A percentile compares a stretch with the other conserved stretches of the same genome.
Conservation (phyloP, 1,140 invertebrate genomes). For the Schlechtendalia chinensis region DNA sequence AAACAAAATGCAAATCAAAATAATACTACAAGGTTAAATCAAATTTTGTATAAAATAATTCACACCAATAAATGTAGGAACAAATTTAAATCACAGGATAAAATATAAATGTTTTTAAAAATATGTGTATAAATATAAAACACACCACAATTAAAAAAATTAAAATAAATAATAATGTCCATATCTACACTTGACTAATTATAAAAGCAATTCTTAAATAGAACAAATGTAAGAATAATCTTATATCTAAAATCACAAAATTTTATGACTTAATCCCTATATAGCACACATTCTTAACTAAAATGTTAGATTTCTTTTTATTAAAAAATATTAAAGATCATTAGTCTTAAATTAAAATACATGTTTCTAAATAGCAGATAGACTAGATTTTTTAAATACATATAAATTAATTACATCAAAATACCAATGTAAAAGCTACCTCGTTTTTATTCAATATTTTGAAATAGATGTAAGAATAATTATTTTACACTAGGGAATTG, state of each 20-base stretch:
- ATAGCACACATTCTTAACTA: too few relatives aligned
- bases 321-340: too few relatives aligned
- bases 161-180: background rate
- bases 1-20: background rate
- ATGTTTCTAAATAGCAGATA: background rate
- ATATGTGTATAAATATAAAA: background rate
- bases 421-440: background rate
- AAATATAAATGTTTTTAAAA: constrained; percentile 6
- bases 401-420: background rate
- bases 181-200: background rate
- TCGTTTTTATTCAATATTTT: background rate
- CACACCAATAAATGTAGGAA: constrained; percentile 10
- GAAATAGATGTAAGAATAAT: background rate
- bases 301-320: too few relatives aligned
- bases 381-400: constrained; percentile 25
- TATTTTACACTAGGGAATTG: background rate
- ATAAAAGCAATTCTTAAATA: background rate
- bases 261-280: background rate
- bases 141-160: background rate
- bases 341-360: too few relatives aligned
- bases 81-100: constrained; percentile 38
- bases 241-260: constrained; percentile 2
- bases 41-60: background rate
- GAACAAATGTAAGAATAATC: background rate
- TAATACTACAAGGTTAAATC: too few relatives aligned